Base-by-base conservation (phyloP, 2,888 invertebrate species). In the Cantharis lateralis region DNA sequence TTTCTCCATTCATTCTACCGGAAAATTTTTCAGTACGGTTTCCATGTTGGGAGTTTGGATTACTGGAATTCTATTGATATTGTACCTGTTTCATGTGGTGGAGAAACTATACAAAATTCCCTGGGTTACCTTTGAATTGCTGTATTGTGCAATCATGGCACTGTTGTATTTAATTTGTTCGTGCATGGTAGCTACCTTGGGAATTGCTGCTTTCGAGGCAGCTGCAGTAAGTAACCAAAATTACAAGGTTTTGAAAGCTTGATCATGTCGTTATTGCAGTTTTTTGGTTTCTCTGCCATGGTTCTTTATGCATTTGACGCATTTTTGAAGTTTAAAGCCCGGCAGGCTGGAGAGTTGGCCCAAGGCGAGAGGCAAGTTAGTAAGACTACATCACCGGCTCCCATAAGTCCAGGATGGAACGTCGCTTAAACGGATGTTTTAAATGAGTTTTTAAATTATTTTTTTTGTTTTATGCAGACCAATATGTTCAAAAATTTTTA, bases 31-130 rank as follows among this genome's bases (percentile, higher is more conserved):
- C 89, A 93, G 92, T 85, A 93, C 93, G 84, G 93, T 96, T 71
- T 90, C 96, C 0, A 95, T 96, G 93, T 91, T 92, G 15, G 96
- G 94, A 15, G 95, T 97, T 87, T 96, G 96, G 94, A 93, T 95
- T 85, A 95, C 95, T 7, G 93, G 93, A 61, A 92, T 95, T 80
- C 88, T 97, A 71, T 90, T 97, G 15, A 91, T 92, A 1, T 90
- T 96, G 76, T 97, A 97, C 87, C 86, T 96, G 79, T 95, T 96
- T 88, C 96, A 97, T 86, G 90, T 96, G 24, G 91, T 97, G 79
- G 97, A 97, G 89, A 95, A 94, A 87, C 92, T 95, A 86, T 93
- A 93, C 87, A 93, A 92, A 88, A 93, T 97, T 83, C 96, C 96
- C 2, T 97, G 97, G 96, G 89, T 96, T 77, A 93, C 93, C 88